Conservation (phyloP, 2,797 vertebrate genomes). For the Etheostoma nigrum region DNA sequence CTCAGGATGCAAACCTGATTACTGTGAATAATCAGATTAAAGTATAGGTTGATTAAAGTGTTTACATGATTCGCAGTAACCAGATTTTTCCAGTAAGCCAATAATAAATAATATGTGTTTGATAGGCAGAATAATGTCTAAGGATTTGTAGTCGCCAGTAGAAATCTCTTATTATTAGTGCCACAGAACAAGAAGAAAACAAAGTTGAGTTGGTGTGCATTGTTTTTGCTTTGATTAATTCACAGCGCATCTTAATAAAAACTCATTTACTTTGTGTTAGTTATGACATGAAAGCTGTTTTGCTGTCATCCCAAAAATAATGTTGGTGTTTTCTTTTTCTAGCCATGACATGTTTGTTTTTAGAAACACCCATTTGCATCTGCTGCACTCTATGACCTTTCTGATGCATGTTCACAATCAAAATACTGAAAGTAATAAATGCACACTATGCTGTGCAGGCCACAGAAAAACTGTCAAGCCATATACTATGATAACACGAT, state of each 20-base stretch:
- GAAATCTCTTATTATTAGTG: conserved; percentile 23
- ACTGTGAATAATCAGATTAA: conserved; percentile 57
- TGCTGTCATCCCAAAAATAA: conserved; percentile 11
- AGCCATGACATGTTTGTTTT: conserved; percentile 10
- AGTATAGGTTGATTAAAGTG: conserved; percentile 58
- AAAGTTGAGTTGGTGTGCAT: not conserved
- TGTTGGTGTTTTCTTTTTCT: not conserved
- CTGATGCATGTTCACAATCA: conserved; percentile 21
- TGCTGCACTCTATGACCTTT: conserved; percentile 28
- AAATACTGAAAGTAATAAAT: conserved; percentile 26
- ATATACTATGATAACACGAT: conserved; percentile 4
- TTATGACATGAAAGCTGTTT: conserved; percentile 9
- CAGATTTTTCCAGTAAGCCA: conserved; percentile 38
- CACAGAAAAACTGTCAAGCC: not conserved
- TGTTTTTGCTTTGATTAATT: conserved; percentile 17
- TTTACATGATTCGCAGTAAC: conserved; percentile 49
- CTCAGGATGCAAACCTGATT: conserved; percentile 39
- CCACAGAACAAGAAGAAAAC: not conserved
- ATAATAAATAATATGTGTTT: conserved; percentile 43
- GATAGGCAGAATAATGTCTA: conserved; percentile 30
- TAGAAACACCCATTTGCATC: conserved; percentile 48
- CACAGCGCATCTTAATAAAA: not conserved
- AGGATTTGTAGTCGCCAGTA: not conserved
- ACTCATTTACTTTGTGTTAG: conserved; percentile 3
- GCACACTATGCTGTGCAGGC: not conserved